phyloP scores from a whole-genome alignment of 2,888 invertebrate genomes.

The Mechanitis mazaeus region DNA sequence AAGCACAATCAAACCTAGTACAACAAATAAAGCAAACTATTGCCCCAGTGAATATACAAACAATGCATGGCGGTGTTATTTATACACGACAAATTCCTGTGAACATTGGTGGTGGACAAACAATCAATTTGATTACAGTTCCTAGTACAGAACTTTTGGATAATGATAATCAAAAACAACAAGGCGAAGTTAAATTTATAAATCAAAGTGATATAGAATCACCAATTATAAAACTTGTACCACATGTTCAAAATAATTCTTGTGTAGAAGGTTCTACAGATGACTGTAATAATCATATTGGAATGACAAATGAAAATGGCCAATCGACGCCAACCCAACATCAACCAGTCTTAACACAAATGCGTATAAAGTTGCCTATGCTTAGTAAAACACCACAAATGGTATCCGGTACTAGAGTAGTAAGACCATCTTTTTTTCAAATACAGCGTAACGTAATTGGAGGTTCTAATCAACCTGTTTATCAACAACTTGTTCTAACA shows the following conservation, averaged over 20 bases:
- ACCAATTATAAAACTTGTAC: constrained; percentile 68
- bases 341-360: constrained; percentile 70
- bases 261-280: constrained; percentile 47
- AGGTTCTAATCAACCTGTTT: constrained; percentile 72
- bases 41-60: constrained; percentile 76
- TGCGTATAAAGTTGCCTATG: constrained; percentile 74
- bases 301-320: constrained; percentile 44
- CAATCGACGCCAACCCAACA: constrained; percentile 54
- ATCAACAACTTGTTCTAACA: constrained; percentile 70
- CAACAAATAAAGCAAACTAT: constrained; percentile 73
- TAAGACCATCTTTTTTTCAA: constrained; percentile 75
- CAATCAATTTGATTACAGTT: constrained; percentile 76
- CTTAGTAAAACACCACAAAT: constrained; percentile 73
- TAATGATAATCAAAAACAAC: constrained; percentile 61
- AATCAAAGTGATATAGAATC: constrained; percentile 57
- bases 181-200: constrained; percentile 42
- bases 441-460: constrained; percentile 79
- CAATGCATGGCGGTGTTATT: constrained; percentile 82
- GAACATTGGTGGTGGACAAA: constrained; percentile 74
- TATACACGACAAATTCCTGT: constrained; percentile 84
- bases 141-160: constrained; percentile 67
- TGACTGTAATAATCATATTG: constrained; percentile 48
- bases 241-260: constrained; percentile 49
- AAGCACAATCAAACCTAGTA: constrained; percentile 55
- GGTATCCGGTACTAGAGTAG: constrained; percentile 75